Evolutionary conservation across 2,113 vertebrate species (phyloP).

Genomic region (Oreocharis arfaki): DNA sequence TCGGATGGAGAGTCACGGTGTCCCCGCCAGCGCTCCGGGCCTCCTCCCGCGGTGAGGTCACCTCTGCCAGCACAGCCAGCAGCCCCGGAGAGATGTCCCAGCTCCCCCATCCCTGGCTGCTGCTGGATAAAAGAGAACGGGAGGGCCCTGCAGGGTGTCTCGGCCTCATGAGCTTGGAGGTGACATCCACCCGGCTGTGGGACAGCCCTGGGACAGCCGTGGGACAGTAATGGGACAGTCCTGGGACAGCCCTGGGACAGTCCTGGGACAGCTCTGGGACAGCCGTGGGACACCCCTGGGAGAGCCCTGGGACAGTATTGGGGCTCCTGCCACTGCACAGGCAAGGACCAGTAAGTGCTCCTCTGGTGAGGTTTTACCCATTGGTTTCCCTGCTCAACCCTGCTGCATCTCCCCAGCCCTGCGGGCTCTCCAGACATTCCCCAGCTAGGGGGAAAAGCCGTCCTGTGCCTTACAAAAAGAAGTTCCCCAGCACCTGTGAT

Average conservation of each 20-base stretch:
- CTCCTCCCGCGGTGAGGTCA: background rate
- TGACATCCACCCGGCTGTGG: accelerated
- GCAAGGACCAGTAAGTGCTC: background rate
- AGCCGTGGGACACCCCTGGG: background rate
- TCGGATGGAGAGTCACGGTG: accelerated
- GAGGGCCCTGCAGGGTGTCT: accelerated
- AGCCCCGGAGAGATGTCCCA: accelerated
- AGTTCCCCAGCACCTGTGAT: background rate
- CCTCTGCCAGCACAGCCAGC: background rate
- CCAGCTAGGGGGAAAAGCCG: background rate
- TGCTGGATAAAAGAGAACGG: accelerated
- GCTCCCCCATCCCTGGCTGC: no score
- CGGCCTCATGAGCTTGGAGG: background rate
- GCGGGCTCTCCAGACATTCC: accelerated
- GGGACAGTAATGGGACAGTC: background rate
- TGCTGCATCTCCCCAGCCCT: background rate
- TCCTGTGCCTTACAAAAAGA: no score
- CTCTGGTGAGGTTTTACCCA: accelerated
- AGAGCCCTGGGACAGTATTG: accelerated
- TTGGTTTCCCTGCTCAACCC: background rate
- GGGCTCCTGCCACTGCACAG: background rate
- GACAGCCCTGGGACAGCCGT: accelerated
- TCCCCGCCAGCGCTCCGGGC: accelerated
- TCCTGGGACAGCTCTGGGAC: background rate
- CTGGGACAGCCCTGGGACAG: no score